These are phyloP conservation scores for Halcyon leucocephala DNA, from an alignment of 2,797 vertebrate genomes.

Conservation along the genomic window DNA sequence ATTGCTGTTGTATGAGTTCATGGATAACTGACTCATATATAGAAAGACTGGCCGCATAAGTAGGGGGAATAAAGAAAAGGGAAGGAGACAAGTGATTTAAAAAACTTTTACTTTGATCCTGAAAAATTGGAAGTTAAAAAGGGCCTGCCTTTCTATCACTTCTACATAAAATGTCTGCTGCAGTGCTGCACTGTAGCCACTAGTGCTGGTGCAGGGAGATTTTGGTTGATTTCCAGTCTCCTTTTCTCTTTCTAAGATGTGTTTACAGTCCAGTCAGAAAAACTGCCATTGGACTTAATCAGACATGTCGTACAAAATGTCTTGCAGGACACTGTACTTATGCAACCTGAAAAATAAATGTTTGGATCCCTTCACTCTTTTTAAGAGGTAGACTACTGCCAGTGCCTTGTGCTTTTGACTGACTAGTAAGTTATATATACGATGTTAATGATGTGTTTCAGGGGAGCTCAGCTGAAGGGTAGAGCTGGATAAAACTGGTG, in stretches of 20 bases:
- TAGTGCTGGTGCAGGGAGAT: not conserved
- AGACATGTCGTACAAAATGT: not conserved
- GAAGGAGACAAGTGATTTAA: not conserved
- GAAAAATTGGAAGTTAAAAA: not conserved
- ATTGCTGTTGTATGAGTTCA: not conserved
- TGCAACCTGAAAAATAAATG: not conserved
- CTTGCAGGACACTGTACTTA: not conserved
- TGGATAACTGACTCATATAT: not conserved
- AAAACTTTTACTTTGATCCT: not conserved
- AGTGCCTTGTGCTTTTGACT: not conserved
- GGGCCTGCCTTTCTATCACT: not conserved
- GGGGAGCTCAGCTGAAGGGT: not conserved
- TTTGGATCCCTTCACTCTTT: not conserved
- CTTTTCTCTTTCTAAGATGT: not conserved
- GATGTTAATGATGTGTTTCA: not conserved
- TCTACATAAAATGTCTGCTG: not conserved
- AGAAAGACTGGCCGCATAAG: not conserved
- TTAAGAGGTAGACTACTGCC: not conserved
- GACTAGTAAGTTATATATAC: not conserved
- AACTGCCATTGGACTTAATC: not conserved
- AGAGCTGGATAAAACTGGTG: not conserved
- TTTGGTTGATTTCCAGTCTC: not conserved
- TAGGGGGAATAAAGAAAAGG: not conserved
- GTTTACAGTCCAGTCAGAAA: not conserved
- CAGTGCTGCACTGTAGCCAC: not conserved